phyloP scores from a whole-genome alignment of 2,888 invertebrate genomes.

The Nipponacmea schrenckii region DNA sequence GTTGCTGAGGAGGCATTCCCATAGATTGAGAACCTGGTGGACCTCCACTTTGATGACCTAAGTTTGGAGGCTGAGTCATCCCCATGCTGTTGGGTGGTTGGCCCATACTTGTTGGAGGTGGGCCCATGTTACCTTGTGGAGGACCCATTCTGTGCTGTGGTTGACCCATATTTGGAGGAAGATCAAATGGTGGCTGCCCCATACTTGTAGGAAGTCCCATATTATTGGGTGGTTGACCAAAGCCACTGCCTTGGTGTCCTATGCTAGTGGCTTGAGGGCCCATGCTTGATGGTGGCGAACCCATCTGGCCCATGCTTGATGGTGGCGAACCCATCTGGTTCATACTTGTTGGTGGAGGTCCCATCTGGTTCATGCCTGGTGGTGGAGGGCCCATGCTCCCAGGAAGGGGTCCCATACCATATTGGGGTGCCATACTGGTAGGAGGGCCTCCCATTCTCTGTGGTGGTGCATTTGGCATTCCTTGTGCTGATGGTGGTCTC shows the following conservation, averaged over 20 bases:
- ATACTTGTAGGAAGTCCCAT: constrained; percentile 14
- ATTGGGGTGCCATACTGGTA: constrained; percentile 12
- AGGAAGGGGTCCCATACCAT: constrained; percentile 25
- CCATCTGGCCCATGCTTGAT: constrained; percentile 20
- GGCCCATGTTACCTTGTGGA: constrained; percentile 13
- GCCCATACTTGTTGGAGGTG: constrained; percentile 20
- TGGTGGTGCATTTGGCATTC: no score
- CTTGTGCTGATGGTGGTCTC: constrained; percentile 7
- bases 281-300: constrained; percentile 19
- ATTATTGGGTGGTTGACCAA: constrained; percentile 23
- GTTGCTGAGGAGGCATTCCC: constrained; percentile 18
- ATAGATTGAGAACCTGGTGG: constrained; percentile 22
- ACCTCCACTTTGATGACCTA: constrained; percentile 21
- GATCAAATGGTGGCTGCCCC: constrained; percentile 3
- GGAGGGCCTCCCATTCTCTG: constrained; percentile 18
- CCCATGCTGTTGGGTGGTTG: constrained; percentile 11
- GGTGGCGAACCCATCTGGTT: constrained; percentile 12
- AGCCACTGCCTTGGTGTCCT: neutral
- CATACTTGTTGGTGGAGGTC: constrained; percentile 12
- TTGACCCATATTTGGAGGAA: constrained; percentile 17
- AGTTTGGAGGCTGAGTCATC: neutral
- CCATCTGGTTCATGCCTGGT: neutral
- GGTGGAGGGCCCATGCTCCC: constrained; percentile 22
- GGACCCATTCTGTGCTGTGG: constrained; percentile 4
- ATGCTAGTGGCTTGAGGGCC: constrained; percentile 11